These are phyloP conservation scores for Pangasius mekongensis DNA, from an alignment of 2,797 vertebrate species.

Conservation along the genomic window DNA sequence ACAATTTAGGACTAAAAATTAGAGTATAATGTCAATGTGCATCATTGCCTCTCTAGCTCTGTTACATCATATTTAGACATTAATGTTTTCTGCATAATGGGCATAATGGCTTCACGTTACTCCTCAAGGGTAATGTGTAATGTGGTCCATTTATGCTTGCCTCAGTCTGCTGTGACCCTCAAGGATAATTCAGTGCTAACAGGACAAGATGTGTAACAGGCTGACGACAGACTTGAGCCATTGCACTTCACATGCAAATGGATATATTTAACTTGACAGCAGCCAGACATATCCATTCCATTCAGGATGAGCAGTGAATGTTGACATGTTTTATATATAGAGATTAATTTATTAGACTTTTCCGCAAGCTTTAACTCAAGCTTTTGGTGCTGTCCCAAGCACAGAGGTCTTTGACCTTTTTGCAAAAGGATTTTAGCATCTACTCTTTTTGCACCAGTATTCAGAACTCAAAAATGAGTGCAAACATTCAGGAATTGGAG, in stretches of 20 bases:
- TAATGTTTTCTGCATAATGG: constrained; percentile 27
- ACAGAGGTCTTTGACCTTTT: background rate
- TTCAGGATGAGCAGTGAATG: background rate
- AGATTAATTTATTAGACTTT: background rate
- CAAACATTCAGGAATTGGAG: background rate
- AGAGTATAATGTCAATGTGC: background rate
- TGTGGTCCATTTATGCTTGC: background rate
- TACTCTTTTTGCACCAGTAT: background rate
- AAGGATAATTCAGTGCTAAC: constrained; percentile 15
- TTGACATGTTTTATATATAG: background rate
- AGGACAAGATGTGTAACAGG: constrained; percentile 18
- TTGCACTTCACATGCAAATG: constrained; percentile 39
- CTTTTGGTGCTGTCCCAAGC: background rate
- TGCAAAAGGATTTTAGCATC: background rate
- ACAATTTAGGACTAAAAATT: background rate
- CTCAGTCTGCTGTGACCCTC: constrained; percentile 12
- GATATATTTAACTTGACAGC: constrained; percentile 19
- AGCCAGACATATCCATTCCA: background rate
- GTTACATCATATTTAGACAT: constrained; percentile 24
- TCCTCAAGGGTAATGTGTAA: background rate
- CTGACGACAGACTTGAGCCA: background rate
- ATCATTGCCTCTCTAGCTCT: constrained; percentile 39
- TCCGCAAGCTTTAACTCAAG: background rate
- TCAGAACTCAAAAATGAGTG: background rate
- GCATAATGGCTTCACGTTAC: constrained; percentile 19